A percentile compares a stretch with the other conserved stretches of the same genome.
Conservation (phyloP, 2,797 vertebrate species). For the Microctenopoma steveboyesi region DNA sequence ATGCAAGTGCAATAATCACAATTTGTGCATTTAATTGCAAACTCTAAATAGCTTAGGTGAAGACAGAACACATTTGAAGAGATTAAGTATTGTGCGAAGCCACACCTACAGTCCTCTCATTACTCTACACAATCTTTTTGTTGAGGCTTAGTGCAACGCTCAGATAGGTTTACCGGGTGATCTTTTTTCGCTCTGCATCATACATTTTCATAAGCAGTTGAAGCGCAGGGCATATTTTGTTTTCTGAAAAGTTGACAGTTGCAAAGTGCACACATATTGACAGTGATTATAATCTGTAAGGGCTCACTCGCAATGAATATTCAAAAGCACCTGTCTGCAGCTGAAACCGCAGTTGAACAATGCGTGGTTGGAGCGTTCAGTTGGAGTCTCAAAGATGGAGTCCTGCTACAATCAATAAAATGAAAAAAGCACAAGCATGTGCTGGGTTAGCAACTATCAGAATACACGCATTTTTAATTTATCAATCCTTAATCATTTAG, state of each 20-base stretch:
- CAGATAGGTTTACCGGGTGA: constrained; percentile 22
- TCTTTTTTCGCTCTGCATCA: constrained; percentile 51
- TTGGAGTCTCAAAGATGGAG: constrained; percentile 55
- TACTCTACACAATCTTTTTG: constrained; percentile 10
- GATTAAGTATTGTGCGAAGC: background rate
- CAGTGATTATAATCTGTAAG: constrained; percentile 77
- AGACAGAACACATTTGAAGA: constrained; percentile 8
- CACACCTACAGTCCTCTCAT: background rate
- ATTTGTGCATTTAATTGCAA: background rate
- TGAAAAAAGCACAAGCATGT: constrained; percentile 20
- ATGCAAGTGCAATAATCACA: background rate
- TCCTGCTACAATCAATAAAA: constrained; percentile 39
- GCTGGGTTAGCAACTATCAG: constrained; percentile 2
- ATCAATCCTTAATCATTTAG: background rate
- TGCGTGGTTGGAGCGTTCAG: constrained; percentile 55
- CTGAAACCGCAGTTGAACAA: constrained; percentile 59
- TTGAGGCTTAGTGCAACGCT: background rate
- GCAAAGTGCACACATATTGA: constrained; percentile 78
- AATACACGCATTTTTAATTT: constrained; percentile 4
- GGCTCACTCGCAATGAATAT: constrained; percentile 73
- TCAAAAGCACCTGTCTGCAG: constrained; percentile 77
- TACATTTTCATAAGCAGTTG: constrained; percentile 65
- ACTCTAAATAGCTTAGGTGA: background rate
- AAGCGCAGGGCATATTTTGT: constrained; percentile 64
- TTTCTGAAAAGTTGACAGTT: constrained; percentile 76